phyloP scores from a whole-genome alignment of 2,797 vertebrate species.

The Tapirus indicus region DNA sequence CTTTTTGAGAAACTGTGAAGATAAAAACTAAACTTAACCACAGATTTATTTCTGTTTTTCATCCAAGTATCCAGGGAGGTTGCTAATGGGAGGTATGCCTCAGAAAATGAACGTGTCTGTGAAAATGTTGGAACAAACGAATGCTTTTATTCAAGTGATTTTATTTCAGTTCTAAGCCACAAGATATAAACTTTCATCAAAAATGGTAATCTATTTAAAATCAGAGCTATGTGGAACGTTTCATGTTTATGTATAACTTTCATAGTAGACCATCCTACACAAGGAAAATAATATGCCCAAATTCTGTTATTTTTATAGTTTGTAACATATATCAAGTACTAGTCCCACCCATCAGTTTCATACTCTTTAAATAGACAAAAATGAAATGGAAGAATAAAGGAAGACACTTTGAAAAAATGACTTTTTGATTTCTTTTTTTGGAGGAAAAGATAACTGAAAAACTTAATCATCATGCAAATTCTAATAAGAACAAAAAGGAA shows the following conservation, averaged over 20 bases:
- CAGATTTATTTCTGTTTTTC: slow-evolving; percentile 74
- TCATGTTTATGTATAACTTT: slow-evolving; percentile 85
- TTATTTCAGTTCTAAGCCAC: slow-evolving; percentile 81
- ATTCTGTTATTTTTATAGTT: slow-evolving; percentile 81
- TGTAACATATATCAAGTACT: slow-evolving; percentile 72
- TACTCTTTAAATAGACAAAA: slow-evolving; percentile 76
- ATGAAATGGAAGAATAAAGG: slow-evolving; percentile 49
- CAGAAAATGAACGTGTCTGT: slow-evolving; percentile 71
- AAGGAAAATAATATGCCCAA: slow-evolving; percentile 72
- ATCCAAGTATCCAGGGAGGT: slow-evolving; percentile 67
- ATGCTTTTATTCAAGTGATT: slow-evolving; percentile 78
- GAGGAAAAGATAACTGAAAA: slow-evolving; percentile 67
- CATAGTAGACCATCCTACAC: slow-evolving; percentile 77
- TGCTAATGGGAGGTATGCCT: slow-evolving; percentile 74
- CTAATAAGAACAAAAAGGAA: slow-evolving; percentile 45
- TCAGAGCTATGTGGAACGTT: slow-evolving; percentile 78
- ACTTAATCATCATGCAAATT: slow-evolving; percentile 29
- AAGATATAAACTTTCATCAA: slow-evolving; percentile 84
- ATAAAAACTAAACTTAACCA: slow-evolving; percentile 76
- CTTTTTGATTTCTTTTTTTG: slow-evolving; percentile 67
- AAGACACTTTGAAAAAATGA: slow-evolving; percentile 67
- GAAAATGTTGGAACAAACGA: slow-evolving; percentile 77
- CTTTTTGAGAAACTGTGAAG: slow-evolving; percentile 61
- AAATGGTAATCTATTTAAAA: slow-evolving; percentile 85
- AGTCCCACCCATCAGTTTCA: slow-evolving; percentile 64